Evolutionary conservation across 1,140 invertebrate genomes (phyloP).

Genomic region (Drosophila santomea): DNA sequence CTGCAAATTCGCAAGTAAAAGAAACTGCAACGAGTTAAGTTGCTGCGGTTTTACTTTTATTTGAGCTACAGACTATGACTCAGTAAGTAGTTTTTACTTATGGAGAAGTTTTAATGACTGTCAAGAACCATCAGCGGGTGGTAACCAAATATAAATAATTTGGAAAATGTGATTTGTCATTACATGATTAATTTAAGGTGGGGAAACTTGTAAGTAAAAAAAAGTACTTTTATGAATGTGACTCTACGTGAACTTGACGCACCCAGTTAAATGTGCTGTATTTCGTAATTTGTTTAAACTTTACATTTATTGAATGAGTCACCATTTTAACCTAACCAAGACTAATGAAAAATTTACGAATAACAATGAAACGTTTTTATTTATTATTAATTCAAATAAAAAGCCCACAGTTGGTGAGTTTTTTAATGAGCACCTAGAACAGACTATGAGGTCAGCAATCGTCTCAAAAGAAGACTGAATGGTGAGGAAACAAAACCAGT

Average conservation of each 20-base stretch:
- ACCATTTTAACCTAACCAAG: background rate
- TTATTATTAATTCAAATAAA: background rate
- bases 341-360: background rate
- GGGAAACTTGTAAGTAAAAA: slow-evolving; percentile 5
- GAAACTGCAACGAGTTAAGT: slow-evolving; percentile 15
- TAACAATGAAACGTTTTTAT: too few relatives aligned
- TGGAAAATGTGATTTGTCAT: slow-evolving; percentile 39
- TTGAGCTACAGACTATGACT: slow-evolving; percentile 11
- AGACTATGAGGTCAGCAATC: slow-evolving; percentile 28
- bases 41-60: slow-evolving; percentile 29
- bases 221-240: slow-evolving; percentile 2
- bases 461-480: slow-evolving; percentile 17
- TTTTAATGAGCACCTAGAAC: background rate
- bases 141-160: slow-evolving; percentile 36
- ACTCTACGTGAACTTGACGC: slow-evolving; percentile 14
- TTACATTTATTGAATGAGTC: slow-evolving; percentile 4
- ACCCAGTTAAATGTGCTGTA: slow-evolving; percentile 12
- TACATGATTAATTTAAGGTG: slow-evolving; percentile 36
- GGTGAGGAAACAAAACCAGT: slow-evolving; percentile 8
- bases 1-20: slow-evolving; percentile 19
- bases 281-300: background rate
- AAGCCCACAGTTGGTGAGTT: background rate
- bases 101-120: slow-evolving; percentile 26
- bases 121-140: slow-evolving; percentile 20
- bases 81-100: slow-evolving; percentile 10